These are phyloP conservation scores for Pheosia tremula DNA, from an alignment of 2,888 invertebrate genomes.

Conservation along the genomic window DNA sequence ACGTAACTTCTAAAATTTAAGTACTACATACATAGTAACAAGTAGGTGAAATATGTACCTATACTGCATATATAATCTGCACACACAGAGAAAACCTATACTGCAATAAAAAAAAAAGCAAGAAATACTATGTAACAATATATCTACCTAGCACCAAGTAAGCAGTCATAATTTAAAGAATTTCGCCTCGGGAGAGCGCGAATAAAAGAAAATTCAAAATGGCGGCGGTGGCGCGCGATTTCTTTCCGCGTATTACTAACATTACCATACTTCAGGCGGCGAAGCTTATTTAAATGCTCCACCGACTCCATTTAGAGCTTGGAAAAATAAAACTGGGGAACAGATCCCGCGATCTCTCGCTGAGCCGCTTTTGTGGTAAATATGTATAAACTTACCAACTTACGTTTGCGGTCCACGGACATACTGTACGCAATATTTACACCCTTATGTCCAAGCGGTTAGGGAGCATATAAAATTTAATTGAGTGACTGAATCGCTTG, in stretches of 20 bases:
- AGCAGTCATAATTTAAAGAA: slow-evolving; percentile 34
- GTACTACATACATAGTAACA: no score
- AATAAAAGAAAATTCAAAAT: slow-evolving; percentile 73
- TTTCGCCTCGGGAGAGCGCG: slow-evolving; percentile 46
- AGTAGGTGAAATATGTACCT: no score
- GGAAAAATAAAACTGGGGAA: slow-evolving; percentile 82
- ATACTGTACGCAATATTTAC: slow-evolving; percentile 34
- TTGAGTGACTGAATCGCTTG: slow-evolving; percentile 37
- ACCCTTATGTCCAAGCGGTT: slow-evolving; percentile 39
- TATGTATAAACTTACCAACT: slow-evolving; percentile 78
- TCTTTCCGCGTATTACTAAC: slow-evolving; percentile 81
- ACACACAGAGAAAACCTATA: no score
- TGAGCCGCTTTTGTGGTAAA: slow-evolving; percentile 84
- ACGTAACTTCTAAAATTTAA: no score
- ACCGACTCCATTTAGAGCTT: slow-evolving; percentile 85
- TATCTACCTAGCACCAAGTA: slow-evolving; percentile 10
- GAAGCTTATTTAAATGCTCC: slow-evolving; percentile 85
- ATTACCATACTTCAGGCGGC: slow-evolving; percentile 83
- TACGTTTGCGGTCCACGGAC: slow-evolving; percentile 37
- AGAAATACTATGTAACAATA: neutral
- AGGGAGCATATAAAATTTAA: slow-evolving; percentile 21
- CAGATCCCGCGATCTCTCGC: slow-evolving; percentile 81
- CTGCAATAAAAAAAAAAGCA: no score
- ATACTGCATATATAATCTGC: no score
- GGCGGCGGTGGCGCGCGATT: slow-evolving; percentile 74